These are phyloP conservation scores for Momotus momota DNA, from an alignment of 2,797 vertebrate species.

Conservation along the genomic window DNA sequence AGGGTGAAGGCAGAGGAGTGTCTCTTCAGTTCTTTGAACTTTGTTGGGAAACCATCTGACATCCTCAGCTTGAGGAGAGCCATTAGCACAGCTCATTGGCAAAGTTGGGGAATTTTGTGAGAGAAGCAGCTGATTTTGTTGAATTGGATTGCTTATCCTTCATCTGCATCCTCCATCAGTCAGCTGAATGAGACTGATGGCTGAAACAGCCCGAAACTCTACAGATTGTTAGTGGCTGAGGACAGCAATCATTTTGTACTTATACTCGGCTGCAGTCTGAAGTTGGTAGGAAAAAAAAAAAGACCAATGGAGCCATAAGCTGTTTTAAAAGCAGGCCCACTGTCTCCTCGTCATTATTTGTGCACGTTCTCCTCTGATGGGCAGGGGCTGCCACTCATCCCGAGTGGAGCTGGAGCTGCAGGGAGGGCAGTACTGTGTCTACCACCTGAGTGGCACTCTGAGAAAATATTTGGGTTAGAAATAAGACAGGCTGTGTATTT, in stretches of 20 bases:
- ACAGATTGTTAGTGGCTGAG: background rate
- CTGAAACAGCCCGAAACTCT: background rate
- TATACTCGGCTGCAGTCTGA: slow-evolving; percentile 2
- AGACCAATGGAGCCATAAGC: background rate
- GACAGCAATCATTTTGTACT: background rate
- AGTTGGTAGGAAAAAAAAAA: background rate
- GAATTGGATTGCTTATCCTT: background rate
- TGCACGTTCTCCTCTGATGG: background rate
- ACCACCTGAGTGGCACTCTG: background rate
- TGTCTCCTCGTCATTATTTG: background rate
- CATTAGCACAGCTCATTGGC: background rate
- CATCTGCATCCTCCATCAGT: slow-evolving; percentile 12
- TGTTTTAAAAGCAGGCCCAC: background rate
- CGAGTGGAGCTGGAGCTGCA: background rate
- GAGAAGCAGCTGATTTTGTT: background rate
- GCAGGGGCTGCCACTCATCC: background rate
- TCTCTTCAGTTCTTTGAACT: background rate
- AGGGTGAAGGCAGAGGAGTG: background rate
- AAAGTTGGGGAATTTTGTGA: background rate
- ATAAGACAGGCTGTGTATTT: background rate
- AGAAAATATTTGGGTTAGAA: background rate
- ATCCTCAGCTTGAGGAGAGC: background rate
- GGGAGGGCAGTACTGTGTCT: background rate
- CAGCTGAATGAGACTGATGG: slow-evolving; percentile 9
- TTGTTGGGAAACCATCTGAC: background rate